Evolutionary conservation across 2,113 vertebrate genomes (phyloP), one percentile per base, ranked within the genome.

Genomic region (Athene noctua): DNA sequence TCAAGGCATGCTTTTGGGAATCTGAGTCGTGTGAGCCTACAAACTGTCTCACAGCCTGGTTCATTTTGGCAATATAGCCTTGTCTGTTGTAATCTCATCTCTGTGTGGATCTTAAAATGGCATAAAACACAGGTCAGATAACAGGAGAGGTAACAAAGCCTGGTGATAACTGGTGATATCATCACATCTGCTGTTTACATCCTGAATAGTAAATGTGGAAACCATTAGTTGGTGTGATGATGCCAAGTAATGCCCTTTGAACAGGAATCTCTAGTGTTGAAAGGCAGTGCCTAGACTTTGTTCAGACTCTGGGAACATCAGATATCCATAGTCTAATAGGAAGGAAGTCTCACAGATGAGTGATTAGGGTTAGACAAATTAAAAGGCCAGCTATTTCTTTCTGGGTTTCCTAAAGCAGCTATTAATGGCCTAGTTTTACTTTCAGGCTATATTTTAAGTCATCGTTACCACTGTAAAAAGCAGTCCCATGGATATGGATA

Each of bases 1-100:
- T 80, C 51, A 20, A 62, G 67, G 16, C 26, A 34, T 13, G 9
- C 16, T 70, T 83, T 75, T 80, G 54, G 38, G 46, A 83, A 54
- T 63, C 20, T 73, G 83, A 42, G 40, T 44, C 0, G 0, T 3
- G 3, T 63, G 17, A 80, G 26, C 3, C 68, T 73, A 42, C 19
- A 75, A 88, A 42, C 44, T 62, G 18, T 77, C 58, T 62, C 26
- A 25, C 15, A 80, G 40, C 5, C 29, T 38, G 40, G 13, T 55
- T 30, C 20, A 14, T 73, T 86, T 77, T 87, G 77, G 63, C 40
- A 47, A 13, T 51, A 18, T 10, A 68, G 40, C 30, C n/a, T 84
- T 80, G 20, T 86, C 1, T 55, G 36, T 47, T 73, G 51, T 34
- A 57, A 25, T 52, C 17, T 57, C 7, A 44, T 57, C 21, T 70